Base-by-base conservation (phyloP, 2,888 invertebrate species). In the Callinectes sapidus region DNA sequence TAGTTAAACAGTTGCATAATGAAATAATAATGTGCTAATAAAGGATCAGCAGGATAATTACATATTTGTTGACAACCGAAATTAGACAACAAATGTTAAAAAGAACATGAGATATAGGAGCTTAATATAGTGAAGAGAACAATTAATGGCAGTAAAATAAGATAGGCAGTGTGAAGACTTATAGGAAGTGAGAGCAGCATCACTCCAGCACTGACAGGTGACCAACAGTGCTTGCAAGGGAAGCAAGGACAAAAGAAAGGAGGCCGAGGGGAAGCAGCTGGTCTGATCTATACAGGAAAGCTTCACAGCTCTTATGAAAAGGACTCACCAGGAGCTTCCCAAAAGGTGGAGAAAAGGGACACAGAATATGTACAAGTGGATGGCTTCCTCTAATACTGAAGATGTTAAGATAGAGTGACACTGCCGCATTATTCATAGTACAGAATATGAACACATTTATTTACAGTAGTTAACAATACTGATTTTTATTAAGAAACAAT, bases 401-500 rank as follows among this genome's bases (percentile, higher is more conserved):
- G 66, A 89, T 89, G 89, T 89, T 89, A 89, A 89, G 89, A 55
- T 55, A 66, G 66, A 42, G 28, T 55, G 8, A 89, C 35, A 32
- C 55, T 81, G 81, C 35, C 81, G 32, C 81, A 81, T 35, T 55
- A 55, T 32, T 88, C 18, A 35, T 39, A 18, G 42, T 54, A 42
- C 87, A 87, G 88, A 88, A 61, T 35, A 35, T 28, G 39, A 61
- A 18, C 8, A 61, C 32, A 61, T 88, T 23, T 54, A 61, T 61
- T 28, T 88, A 61, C 32, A 66, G 23, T 23, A 18, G 89, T 66
- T 66, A 42, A 16, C 28, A 66, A 42, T 48, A 16, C 35, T 42
- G 35, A 71, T 10, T 77, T 42, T 89, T 14, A 42, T 18, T 32
- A n/a, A 28, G 28, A 42, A 23, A 77, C 42, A 89, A n/a, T n/a